Evolutionary conservation across 2,888 invertebrate genomes (phyloP).

Genomic region (Trachelus tabidus): DNA sequence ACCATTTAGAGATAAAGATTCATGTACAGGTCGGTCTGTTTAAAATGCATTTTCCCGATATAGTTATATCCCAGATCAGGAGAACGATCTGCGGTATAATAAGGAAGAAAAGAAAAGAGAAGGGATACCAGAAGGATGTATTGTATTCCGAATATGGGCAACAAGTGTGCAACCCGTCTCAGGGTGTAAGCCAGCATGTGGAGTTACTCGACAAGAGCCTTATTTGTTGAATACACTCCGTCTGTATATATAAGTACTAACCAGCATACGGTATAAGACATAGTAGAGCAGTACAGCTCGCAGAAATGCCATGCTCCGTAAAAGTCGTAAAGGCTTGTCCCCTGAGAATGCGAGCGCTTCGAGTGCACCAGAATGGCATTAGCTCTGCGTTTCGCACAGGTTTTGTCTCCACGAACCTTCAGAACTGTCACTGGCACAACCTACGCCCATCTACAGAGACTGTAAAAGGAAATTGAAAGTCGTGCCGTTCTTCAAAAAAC

Average conservation of each 20-base stretch:
- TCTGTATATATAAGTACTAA: conserved; percentile 37
- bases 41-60: neutral
- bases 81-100: neutral
- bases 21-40: neutral
- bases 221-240: conserved; percentile 49
- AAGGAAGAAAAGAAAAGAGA: neutral
- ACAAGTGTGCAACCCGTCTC: conserved; percentile 24
- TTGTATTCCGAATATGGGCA: conserved; percentile 25
- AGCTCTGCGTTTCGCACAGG: neutral
- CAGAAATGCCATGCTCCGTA: neutral
- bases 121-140: neutral
- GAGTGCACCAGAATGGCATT: conserved; percentile 1
- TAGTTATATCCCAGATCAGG: neutral
- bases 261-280: neutral
- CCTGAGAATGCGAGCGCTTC: conserved; percentile 36
- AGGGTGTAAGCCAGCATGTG: conserved; percentile 12
- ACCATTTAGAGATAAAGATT: neutral
- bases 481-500: neutral
- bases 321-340: conserved; percentile 33
- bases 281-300: neutral
- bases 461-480: neutral
- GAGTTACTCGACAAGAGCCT: conserved; percentile 54
- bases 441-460: neutral
- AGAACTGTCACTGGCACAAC: neutral
- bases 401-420: neutral